phyloP scores from a whole-genome alignment of 2,113 vertebrate species.

The Numida meleagris region DNA sequence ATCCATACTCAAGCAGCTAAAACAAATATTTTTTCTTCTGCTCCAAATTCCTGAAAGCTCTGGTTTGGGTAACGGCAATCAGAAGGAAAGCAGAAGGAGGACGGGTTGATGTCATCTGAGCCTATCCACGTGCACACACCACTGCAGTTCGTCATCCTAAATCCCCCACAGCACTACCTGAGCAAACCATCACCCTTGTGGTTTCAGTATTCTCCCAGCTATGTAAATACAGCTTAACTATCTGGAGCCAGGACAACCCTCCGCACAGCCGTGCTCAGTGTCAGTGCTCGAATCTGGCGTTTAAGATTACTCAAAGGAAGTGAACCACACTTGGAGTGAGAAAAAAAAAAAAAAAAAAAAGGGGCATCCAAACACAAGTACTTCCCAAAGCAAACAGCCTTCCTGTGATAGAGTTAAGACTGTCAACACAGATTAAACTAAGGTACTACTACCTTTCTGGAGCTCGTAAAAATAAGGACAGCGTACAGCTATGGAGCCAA shows the following conservation, averaged over 20 bases:
- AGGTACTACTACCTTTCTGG: neutral
- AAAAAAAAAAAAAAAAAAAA: neutral
- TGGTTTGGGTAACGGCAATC: no score
- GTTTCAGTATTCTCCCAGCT: neutral
- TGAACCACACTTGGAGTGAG: neutral
- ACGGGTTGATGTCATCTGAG: neutral
- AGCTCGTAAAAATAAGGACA: neutral
- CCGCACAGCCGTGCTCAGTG: fast-evolving
- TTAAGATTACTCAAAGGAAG: neutral
- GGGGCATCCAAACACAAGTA: neutral
- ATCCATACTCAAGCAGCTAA: neutral
- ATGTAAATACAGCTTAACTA: neutral
- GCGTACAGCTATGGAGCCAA: neutral
- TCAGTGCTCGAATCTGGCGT: neutral
- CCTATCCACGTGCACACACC: fast-evolving
- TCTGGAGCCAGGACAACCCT: neutral
- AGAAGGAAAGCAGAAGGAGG: neutral
- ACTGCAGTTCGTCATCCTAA: fast-evolving
- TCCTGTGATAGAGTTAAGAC: neutral
- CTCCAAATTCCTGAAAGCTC: neutral
- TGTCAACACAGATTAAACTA: neutral
- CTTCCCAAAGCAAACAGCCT: neutral
- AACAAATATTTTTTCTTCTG: neutral
- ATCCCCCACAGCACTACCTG: neutral
- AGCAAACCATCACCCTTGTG: no score